phyloP scores from a whole-genome alignment of 2,797 vertebrate species.

The Aplochiton taeniatus region DNA sequence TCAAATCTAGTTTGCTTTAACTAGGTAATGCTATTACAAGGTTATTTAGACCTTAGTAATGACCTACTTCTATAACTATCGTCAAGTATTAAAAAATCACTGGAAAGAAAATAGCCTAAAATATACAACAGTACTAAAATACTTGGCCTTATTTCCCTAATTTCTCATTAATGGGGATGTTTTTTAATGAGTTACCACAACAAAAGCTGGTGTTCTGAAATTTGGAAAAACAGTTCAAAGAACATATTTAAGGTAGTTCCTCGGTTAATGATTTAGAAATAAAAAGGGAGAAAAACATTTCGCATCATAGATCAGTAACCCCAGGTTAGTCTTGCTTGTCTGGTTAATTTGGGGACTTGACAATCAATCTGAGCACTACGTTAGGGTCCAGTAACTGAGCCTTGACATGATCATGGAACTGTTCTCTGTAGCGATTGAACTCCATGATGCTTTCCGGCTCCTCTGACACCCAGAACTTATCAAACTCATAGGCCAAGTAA shows the following conservation, averaged over 20 bases:
- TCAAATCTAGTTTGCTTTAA: conserved; percentile 16
- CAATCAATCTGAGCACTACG: conserved; percentile 71
- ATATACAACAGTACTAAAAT: conserved; percentile 5
- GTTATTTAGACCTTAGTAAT: not conserved
- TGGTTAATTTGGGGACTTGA: conserved; percentile 47
- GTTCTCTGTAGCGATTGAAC: conserved; percentile 96
- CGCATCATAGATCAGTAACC: no score
- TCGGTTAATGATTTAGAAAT: no score
- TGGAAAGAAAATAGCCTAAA: conserved; percentile 42
- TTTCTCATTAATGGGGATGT: not conserved
- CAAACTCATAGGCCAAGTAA: conserved; percentile 94
- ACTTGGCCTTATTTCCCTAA: not conserved
- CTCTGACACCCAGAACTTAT: conserved; percentile 96
- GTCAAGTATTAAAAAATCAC: conserved; percentile 30
- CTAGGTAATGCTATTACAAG: conserved; percentile 19
- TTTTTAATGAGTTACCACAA: no score
- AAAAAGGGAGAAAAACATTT: no score
- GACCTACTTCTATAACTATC: conserved; percentile 10
- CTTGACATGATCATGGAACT: conserved; percentile 90
- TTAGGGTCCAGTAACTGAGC: conserved; percentile 78
- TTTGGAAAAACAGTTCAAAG: no score
- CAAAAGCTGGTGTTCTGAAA: no score
- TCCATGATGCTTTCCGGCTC: conserved; percentile 98
- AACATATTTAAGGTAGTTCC: no score
- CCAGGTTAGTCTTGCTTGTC: not conserved